Conservation (phyloP, 2,113 vertebrate genomes). For the Corythoichthys haematopterus region DNA sequence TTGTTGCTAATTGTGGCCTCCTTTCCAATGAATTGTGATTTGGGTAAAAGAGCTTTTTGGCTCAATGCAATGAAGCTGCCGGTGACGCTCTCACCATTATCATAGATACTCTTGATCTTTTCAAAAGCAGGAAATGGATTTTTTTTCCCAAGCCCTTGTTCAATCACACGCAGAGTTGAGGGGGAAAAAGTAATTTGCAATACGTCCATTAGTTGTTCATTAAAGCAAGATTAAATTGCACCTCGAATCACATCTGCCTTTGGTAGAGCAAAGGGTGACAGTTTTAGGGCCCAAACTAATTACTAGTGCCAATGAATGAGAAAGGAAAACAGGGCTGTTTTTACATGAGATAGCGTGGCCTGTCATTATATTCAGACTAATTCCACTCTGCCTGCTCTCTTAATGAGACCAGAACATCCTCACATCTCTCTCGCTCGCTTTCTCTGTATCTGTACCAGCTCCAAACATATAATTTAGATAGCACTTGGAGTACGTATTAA, state of each 20-base stretch:
- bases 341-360: conserved; percentile 99
- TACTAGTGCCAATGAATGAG: conserved; percentile 99
- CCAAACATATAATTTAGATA: conserved; percentile 99
- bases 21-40: conserved; percentile 98
- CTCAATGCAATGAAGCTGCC: conserved; percentile 89
- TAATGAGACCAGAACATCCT: conserved; percentile 99
- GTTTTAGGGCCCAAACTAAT: conserved; percentile 99
- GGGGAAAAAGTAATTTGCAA: conserved; percentile 98
- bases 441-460: conserved; percentile 62
- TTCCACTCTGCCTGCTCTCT: conserved; percentile 99
- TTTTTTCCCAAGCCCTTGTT: conserved; percentile 63
- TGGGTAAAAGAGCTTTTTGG: conserved; percentile 99
- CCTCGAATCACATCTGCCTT: conserved; percentile 99
- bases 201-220: conserved; percentile 99
- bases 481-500: conserved; percentile 98
- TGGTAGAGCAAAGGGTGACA: conserved; percentile 99
- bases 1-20: conserved; percentile 98
- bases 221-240: conserved; percentile 99
- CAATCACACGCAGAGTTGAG: conserved; percentile 69
- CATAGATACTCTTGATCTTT: conserved; percentile 99
- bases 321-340: conserved; percentile 99
- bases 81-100: conserved; percentile 97
- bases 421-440: conserved; percentile 72
- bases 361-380: conserved; percentile 99
- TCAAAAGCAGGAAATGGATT: conserved; percentile 99